phyloP scores from a whole-genome alignment of 2,888 invertebrate species.

The Eulithis prunata region DNA sequence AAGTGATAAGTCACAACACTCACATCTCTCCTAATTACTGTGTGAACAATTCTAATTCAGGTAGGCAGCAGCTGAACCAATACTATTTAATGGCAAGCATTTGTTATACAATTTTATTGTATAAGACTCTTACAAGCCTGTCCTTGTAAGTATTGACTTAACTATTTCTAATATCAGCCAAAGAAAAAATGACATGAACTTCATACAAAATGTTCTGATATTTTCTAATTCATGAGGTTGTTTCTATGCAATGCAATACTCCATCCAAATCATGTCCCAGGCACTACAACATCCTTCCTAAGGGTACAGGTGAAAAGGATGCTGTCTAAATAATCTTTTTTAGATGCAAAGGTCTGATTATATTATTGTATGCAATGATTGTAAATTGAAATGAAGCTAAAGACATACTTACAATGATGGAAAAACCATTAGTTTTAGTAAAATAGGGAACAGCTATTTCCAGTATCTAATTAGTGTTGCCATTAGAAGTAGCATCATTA shows the following conservation, averaged over 20 bases:
- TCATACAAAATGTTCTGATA: slow-evolving; percentile 1
- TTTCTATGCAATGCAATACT: slow-evolving; percentile 1
- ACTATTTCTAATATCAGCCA: slow-evolving; percentile 3
- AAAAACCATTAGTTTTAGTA: slow-evolving; percentile 12
- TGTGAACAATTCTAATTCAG: no score
- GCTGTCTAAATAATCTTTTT: no score
- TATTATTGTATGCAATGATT: background rate
- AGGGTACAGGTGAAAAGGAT: no score
- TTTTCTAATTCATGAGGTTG: slow-evolving; percentile 1
- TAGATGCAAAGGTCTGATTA: no score
- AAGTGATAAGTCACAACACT: background rate
- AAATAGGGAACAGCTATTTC: slow-evolving; percentile 12
- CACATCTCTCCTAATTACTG: no score
- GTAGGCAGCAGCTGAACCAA: slow-evolving; percentile 1
- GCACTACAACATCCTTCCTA: no score
- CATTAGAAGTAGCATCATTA: slow-evolving; percentile 16
- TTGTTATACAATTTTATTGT: slow-evolving; percentile 1
- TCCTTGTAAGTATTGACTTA: slow-evolving; percentile 19
- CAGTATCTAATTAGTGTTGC: slow-evolving; percentile 17
- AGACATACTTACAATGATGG: background rate
- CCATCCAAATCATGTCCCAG: no score
- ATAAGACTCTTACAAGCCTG: slow-evolving; percentile 6
- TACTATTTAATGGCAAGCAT: background rate
- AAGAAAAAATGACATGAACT: slow-evolving; percentile 13
- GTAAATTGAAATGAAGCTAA: background rate